A percentile compares a stretch with the other conserved stretches of the same genome.
These are phyloP conservation scores for Patella ulyssiponensis DNA, from an alignment of 2,888 invertebrate species.

Conservation along the genomic window DNA sequence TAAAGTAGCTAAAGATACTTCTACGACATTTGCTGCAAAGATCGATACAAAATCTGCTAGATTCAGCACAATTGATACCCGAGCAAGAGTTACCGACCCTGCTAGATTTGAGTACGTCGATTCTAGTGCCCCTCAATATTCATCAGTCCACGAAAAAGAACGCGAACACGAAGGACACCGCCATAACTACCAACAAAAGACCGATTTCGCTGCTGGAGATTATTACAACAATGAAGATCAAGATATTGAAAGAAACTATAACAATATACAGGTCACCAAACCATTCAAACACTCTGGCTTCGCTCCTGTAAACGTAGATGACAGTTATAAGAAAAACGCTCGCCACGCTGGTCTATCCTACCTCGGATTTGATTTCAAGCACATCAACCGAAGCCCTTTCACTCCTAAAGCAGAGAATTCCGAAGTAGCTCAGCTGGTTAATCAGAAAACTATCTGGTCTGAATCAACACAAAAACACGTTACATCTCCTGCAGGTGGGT, in stretches of 20 bases:
- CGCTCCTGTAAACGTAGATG: background rate
- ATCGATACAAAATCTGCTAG: background rate
- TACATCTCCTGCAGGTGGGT: constrained; percentile 17
- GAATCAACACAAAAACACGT: constrained; percentile 16
- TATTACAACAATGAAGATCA: background rate
- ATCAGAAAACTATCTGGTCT: constrained; percentile 27
- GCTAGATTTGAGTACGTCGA: background rate
- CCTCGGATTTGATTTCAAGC: background rate
- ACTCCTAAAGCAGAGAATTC: background rate
- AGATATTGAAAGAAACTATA: background rate
- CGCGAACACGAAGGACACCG: background rate
- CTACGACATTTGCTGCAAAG: background rate
- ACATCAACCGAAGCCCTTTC: background rate
- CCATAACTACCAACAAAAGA: background rate
- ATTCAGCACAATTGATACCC: background rate
- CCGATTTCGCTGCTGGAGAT: background rate
- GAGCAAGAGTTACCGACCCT: background rate
- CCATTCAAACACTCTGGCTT: background rate
- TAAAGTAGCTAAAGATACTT: background rate
- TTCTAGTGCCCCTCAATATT: background rate
- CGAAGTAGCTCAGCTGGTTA: background rate
- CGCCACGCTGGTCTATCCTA: background rate
- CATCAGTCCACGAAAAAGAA: background rate
- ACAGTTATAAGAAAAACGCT: background rate
- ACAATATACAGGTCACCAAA: no score